Percentiles rank a stretch among this genome's conserved stretches.
These are phyloP conservation scores for Cyphomyrus plagiostoma DNA, from an alignment of 2,113 vertebrate genomes.

Conservation along the genomic window DNA sequence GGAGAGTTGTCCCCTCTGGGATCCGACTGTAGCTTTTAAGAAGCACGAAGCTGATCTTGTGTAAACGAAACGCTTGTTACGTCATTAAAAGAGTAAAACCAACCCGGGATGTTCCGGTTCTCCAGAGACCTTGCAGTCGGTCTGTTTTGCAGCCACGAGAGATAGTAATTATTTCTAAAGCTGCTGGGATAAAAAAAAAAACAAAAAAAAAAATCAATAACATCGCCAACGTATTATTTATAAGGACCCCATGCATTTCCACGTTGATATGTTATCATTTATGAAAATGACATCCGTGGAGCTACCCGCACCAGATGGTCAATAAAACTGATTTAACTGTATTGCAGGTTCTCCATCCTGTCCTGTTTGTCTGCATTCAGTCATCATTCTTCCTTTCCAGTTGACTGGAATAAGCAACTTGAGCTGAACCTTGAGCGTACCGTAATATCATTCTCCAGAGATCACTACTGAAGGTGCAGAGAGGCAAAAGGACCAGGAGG, in stretches of 20 bases:
- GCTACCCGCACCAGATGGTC: neutral
- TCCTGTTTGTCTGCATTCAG: neutral
- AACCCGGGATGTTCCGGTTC: neutral
- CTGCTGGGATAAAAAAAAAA: neutral
- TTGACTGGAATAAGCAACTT: neutral
- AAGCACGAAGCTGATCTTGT: neutral
- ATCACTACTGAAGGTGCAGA: neutral
- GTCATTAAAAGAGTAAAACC: neutral
- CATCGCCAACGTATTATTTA: neutral
- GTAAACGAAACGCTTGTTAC: neutral
- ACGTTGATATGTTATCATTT: neutral
- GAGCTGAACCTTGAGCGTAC: neutral
- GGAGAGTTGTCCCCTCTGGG: neutral
- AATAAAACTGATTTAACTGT: neutral
- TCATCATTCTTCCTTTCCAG: neutral
- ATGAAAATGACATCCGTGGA: neutral
- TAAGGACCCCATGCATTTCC: neutral
- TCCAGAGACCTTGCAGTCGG: neutral
- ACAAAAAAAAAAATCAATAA: neutral
- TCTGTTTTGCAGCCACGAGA: neutral
- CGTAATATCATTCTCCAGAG: neutral
- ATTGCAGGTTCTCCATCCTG: neutral
- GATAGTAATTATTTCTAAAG: neutral
- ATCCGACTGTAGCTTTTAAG: neutral
- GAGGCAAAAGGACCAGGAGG: neutral